phyloP scores from a whole-genome alignment of 2,888 invertebrate species.

The Vanessa cardui region DNA sequence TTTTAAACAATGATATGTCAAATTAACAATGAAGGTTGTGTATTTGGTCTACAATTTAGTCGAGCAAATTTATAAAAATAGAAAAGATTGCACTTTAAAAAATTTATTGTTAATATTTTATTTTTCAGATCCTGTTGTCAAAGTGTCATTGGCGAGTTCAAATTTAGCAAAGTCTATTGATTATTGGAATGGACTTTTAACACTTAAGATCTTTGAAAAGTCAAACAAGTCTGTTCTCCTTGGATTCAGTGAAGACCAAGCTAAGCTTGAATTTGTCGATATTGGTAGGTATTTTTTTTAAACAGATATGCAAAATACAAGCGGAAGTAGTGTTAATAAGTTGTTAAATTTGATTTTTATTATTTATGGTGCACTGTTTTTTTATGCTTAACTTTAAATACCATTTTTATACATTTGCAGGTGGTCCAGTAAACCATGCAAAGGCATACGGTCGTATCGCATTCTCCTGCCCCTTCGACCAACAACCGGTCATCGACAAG shows the following conservation, averaged over 20 bases:
- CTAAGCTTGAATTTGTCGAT: conserved; percentile 89
- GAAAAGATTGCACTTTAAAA: too few relatives aligned
- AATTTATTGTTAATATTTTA: conserved; percentile 23
- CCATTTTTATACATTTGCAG: conserved; percentile 60
- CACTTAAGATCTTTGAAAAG: conserved; percentile 87
- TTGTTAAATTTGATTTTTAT: too few relatives aligned
- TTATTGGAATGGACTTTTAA: conserved; percentile 93
- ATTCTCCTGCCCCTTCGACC: conserved; percentile 91
- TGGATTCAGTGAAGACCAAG: conserved; percentile 88
- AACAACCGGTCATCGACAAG: conserved; percentile 90
- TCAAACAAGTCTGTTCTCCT: conserved; percentile 84
- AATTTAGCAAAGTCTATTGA: conserved; percentile 88
- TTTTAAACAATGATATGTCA: too few relatives aligned
- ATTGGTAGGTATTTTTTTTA: conserved; percentile 82
- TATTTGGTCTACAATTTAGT: too few relatives aligned
- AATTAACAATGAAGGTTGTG: too few relatives aligned
- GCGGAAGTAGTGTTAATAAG: too few relatives aligned
- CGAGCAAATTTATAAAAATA: too few relatives aligned
- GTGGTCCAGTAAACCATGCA: conserved; percentile 88
- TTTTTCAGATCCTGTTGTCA: conserved; percentile 88
- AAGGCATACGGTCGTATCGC: conserved; percentile 98
- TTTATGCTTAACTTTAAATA: too few relatives aligned
- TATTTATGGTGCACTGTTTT: too few relatives aligned
- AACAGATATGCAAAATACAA: too few relatives aligned
- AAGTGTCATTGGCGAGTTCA: conserved; percentile 90